Evolutionary conservation across 2,113 vertebrate genomes (phyloP), one percentile per base, ranked within the genome.

Genomic region (Aix galericulata): DNA sequence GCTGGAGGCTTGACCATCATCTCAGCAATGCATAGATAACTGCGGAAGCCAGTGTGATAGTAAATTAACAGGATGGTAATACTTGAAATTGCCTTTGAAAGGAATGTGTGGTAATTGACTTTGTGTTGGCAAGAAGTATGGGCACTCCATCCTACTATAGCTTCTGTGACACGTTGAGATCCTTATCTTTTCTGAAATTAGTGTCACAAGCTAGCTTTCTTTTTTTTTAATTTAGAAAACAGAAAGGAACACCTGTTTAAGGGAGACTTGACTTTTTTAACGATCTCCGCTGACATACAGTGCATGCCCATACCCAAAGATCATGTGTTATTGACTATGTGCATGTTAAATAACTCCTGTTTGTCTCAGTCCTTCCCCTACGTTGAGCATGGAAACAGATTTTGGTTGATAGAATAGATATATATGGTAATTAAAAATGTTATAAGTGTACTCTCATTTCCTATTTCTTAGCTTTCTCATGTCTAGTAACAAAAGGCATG

Each of bases 71-170:
- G 27, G 25, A 58, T 38, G 22, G 31, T 67, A 75, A 60, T 75
- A 20, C 16, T 34, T 87, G 42, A 84, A 73, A 48, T 76, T 26
- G 31, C 6, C 9, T 63, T 74, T 48, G 58, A 84, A 79, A 60
- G 2, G 6, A 66, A 40, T n/a, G 15, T 13, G 78, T 91, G 25
- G 3, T 82, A 36, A 75, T 85, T 59, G 36, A 50, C 38, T 32
- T 8, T n/a, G 6, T 42, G 23, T 36, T 68, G 23, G 78, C 79
- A 93, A 25, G 55, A 36, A 79, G 11, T 27, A 17, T 12, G 25
- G 25, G 7, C 42, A 16, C 12, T 62, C 17, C 22, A 0, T 44
- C 34, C 55, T 50, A 9, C 0, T 1, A 16, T 34, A 53, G 36
- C 11, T 8, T 84, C 77, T 66, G 17, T 36, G 34, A 36, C 31